Evolutionary conservation across 2,113 vertebrate genomes (phyloP), one percentile per base, ranked within the genome.

Genomic region (Brachyistius frenatus): DNA sequence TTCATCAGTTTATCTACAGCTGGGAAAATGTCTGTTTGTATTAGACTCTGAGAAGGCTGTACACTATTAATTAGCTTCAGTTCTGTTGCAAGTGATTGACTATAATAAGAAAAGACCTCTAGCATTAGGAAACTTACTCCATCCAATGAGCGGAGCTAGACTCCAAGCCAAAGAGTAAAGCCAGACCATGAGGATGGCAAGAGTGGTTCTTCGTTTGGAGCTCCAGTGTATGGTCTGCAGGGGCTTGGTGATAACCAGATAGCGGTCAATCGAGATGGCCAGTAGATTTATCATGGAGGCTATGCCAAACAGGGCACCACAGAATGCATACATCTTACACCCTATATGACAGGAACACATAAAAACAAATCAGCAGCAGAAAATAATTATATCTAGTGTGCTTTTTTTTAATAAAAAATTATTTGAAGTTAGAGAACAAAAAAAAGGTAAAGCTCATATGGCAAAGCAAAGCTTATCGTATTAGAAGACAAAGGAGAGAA

Each of bases 281-380:
- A 91, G 93, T 68, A 99, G 94, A 84, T 96, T 98, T 50, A 97
- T 97, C 98, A 99, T 99, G 83, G 97, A 99, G 63, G 96, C 90
- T 80, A 98, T 97, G 78, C 97, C 97, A 77, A 98, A 99, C 68
- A 99, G 91, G 66, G 97, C 97, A 1, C 98, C 96, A 7, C 96
- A 98, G 95, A 99, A 99, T 31, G 96, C 97, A 68, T 98, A 98
- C 89, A 98, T 90, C 83, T 98, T 96, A 63, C 97, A 98, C 61
- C 96, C 97, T 98, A 86, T 37, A 66, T 71, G 71, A 78, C 70
- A 35, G 3, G 2, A 53, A 33, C 32, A 53, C 11, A 61, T 4
- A 32, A 16, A 63, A 4, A 61, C 8, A 8, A 3, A 16, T 56
- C 1, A 5, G 41, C 33, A 68, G 8, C 10, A 54, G 1, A 39